Conservation (phyloP, 2,797 vertebrate genomes). For the Columba guinea region DNA sequence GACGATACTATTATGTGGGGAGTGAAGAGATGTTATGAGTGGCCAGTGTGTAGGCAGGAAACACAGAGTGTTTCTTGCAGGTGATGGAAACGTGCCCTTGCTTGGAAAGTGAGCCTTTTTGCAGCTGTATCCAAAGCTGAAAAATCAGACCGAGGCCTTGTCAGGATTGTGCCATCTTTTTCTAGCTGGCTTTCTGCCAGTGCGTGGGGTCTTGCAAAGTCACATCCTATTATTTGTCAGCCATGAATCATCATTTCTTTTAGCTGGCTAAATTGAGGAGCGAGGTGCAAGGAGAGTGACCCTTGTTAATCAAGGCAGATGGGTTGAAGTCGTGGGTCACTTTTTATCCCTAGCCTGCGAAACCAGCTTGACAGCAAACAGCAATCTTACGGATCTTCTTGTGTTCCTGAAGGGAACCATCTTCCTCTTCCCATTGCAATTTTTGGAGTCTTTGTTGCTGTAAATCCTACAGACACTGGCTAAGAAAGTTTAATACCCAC, state of each 20-base stretch:
- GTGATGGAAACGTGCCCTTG: background rate
- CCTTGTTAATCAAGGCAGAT: background rate
- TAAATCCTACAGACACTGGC: background rate
- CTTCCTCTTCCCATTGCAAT: background rate
- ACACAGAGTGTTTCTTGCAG: background rate
- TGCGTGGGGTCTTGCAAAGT: background rate
- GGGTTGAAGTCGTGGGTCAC: background rate
- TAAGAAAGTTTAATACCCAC: background rate
- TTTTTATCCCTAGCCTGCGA: background rate
- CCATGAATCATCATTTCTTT: conserved; percentile 15
- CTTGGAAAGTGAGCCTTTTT: conserved; percentile 10
- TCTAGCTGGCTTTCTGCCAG: background rate
- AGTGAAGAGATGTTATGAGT: background rate
- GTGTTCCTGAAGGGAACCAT: background rate
- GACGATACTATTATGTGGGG: background rate
- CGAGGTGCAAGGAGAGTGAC: conserved; percentile 1
- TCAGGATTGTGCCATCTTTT: background rate
- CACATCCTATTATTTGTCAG: conserved; percentile 2
- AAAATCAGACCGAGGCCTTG: background rate
- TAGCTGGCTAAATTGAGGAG: background rate
- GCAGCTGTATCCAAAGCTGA: background rate
- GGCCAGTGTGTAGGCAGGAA: background rate
- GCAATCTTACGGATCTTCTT: background rate
- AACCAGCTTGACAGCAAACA: background rate
- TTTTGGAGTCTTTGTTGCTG: background rate